Conservation (phyloP, 1,140 invertebrate genomes). For the Drosophila littoralis region DNA sequence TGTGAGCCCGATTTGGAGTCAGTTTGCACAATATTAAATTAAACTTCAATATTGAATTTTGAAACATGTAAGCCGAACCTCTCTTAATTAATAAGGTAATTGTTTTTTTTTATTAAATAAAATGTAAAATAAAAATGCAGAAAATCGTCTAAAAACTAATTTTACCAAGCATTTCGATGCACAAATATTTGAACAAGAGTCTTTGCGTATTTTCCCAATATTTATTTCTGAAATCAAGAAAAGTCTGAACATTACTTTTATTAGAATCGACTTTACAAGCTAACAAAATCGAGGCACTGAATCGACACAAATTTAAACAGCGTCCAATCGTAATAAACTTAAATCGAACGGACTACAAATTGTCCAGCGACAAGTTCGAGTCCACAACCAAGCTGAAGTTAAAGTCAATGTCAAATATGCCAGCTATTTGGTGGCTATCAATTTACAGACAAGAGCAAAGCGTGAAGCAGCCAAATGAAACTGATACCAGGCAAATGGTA, state of each 20-base stretch:
- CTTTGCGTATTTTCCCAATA: too few species aligned
- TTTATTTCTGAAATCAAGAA: too few species aligned
- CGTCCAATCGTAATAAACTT: constrained; percentile 7
- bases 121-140: too few species aligned
- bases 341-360: constrained; percentile 28
- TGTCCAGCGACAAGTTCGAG: neutral
- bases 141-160: too few species aligned
- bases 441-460: constrained; percentile 72
- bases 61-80: too few species aligned
- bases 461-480: constrained; percentile 71
- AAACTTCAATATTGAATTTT: too few species aligned
- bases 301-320: neutral
- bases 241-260: neutral
- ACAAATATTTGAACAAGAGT: too few species aligned
- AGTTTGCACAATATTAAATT: too few species aligned
- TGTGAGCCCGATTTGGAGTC: too few species aligned
- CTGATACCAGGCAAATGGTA: constrained; percentile 53
- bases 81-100: too few species aligned
- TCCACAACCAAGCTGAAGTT: neutral
- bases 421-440: constrained; percentile 73
- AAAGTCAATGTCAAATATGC: constrained; percentile 60
- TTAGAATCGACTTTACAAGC: neutral
- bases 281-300: neutral
- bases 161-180: too few species aligned
- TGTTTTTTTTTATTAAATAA: too few species aligned